phyloP scores from a whole-genome alignment of 2,113 vertebrate genomes.

The Pipa parva region DNA sequence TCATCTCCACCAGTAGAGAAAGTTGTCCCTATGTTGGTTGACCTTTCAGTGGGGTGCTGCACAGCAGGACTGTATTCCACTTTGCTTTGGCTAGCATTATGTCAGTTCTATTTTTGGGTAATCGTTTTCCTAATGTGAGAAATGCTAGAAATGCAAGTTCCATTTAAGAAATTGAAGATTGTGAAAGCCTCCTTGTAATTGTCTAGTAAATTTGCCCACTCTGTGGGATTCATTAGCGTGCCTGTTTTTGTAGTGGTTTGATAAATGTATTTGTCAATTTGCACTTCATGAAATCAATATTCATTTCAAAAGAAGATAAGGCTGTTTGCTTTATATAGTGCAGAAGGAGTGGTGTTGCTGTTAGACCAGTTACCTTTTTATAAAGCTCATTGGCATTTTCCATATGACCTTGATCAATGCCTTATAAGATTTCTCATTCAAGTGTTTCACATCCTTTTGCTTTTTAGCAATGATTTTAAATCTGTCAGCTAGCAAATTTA shows the following conservation, averaged over 20 bases:
- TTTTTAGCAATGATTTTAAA: too few relatives aligned
- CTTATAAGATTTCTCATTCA: neutral
- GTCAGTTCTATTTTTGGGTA: too few relatives aligned
- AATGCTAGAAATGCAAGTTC: neutral
- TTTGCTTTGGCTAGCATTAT: too few relatives aligned
- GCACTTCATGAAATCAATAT: slow-evolving; percentile 27
- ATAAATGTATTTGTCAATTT: slow-evolving; percentile 30
- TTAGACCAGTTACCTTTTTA: slow-evolving; percentile 6
- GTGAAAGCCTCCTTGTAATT: neutral
- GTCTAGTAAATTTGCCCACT: slow-evolving; percentile 24
- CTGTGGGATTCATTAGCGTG: slow-evolving; percentile 8
- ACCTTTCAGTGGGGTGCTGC: too few relatives aligned
- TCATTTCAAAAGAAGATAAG: slow-evolving; percentile 21
- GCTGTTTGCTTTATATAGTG: slow-evolving; percentile 19
- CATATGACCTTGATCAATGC: slow-evolving; percentile 2
- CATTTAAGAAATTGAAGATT: neutral
- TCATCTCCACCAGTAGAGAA: too few relatives aligned
- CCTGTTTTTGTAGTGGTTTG: slow-evolving; percentile 21
- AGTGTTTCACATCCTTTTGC: too few relatives aligned
- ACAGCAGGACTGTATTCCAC: too few relatives aligned
- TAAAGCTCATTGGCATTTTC: neutral
- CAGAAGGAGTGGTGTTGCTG: neutral
- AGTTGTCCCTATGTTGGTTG: too few relatives aligned
- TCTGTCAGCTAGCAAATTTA: too few relatives aligned
- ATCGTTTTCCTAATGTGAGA: neutral